phyloP scores from a whole-genome alignment of 1,140 invertebrate species.

The Musca vetustissima region DNA sequence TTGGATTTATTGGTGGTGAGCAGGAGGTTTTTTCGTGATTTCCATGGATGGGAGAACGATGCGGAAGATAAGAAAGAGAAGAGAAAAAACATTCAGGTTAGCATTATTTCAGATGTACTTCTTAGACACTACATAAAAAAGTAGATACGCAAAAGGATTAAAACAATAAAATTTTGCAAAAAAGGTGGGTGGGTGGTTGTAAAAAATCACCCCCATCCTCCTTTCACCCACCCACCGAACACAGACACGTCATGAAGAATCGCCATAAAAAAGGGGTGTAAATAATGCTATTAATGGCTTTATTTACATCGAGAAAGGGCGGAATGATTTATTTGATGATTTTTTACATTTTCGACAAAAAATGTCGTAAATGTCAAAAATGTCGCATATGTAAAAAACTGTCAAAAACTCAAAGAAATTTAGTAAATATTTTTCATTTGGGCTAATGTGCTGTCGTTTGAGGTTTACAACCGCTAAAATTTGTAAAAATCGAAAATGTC shows the following conservation, averaged over 20 bases:
- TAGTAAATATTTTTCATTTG: too few species aligned
- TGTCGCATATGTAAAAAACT: too few species aligned
- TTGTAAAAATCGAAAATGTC: too few species aligned
- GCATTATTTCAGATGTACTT: background rate
- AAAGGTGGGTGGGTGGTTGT: constrained; percentile 1
- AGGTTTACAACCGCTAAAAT: too few species aligned
- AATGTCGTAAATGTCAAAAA: too few species aligned
- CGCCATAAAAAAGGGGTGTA: background rate
- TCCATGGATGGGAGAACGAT: constrained; percentile 5
- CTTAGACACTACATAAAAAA: constrained; percentile 3
- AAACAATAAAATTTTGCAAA: constrained; percentile 21
- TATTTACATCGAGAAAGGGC: background rate
- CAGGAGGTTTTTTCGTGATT: too few species aligned
- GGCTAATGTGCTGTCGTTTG: too few species aligned
- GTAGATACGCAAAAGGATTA: constrained; percentile 19
- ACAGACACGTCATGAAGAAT: background rate
- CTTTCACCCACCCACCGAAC: background rate
- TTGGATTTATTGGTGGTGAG: background rate
- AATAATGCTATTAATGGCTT: background rate
- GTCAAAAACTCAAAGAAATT: too few species aligned
- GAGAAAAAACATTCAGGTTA: background rate
- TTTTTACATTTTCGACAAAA: too few species aligned
- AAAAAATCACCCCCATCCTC: constrained; percentile 3
- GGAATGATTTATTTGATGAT: too few species aligned
- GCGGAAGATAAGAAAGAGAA: background rate